Base-by-base conservation (phyloP, 64 coral and sea anemone genomes). In the Cladopsammia gracilis region DNA sequence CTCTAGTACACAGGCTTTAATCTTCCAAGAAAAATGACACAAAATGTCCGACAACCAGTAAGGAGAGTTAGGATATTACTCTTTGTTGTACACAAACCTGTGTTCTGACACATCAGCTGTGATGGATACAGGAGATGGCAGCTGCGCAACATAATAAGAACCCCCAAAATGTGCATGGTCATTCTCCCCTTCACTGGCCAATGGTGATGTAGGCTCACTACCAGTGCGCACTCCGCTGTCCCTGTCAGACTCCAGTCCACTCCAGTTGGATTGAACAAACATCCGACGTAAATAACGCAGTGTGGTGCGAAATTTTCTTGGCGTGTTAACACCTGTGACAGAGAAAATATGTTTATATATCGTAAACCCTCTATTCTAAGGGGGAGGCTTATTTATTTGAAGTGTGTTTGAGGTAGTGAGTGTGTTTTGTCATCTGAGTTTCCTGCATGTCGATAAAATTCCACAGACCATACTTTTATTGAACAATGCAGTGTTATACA, bases 151-250 rank as follows among this genome's bases (percentile, higher is more conserved):
- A 11, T 7, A 60, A 25, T 44, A 15, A 19, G 13, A 61, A 19
- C 13, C 6, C 46, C 89, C 34, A 9, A 58, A 43, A 1, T 48
- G 88, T 18, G 5, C 64, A 43, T 43, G 49, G 4, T 91, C 89
- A 16, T 16, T 83, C 19, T 91, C 70, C 16, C 24, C 60, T 64
- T 89, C 75, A 62, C 73, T 54, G 43, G 23, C 23, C 25, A 49
- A 19, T 48, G 78, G 68, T 74, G 70, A 62, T 48, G 77, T n/a
- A 14, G 84, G 46, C 23, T 86, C 81, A 66, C 80, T 84, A 9
- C 61, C 18, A 14, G 60, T 86, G 59, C 71, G 81, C 52, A 93
- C 59, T 2, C 91, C 91, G 15, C 91, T 93, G 48, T 92, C 90
- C 20, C 58, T 83, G 2, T 92, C 90, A 68, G 64, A 73, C n/a